Evolutionary conservation across 2,797 vertebrate species (phyloP).

Genomic region (Scleropages formosus): DNA sequence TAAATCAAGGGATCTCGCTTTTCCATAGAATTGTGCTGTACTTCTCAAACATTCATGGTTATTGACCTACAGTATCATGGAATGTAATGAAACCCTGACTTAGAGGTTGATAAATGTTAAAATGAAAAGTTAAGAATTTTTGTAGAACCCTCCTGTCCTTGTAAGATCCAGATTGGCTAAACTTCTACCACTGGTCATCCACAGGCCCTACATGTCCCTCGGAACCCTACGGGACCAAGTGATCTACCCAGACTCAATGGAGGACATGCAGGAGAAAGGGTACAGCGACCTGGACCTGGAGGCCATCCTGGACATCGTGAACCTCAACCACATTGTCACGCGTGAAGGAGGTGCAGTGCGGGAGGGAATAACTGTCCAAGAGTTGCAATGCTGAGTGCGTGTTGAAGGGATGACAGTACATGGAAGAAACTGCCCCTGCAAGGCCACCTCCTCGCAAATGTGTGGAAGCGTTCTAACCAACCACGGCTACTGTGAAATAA

Average conservation of each 20-base stretch:
- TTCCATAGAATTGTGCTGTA: neutral
- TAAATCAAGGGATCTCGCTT: neutral
- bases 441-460: too few species aligned
- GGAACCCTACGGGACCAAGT: constrained; percentile 94
- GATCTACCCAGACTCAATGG: constrained; percentile 91
- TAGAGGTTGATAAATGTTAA: too few species aligned
- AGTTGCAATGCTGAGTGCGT: constrained; percentile 1
- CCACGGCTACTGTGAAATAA: too few species aligned
- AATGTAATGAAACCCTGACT: too few species aligned
- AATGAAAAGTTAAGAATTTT: neutral
- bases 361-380: neutral
- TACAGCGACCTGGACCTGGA: constrained; percentile 84
- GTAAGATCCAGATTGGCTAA: neutral
- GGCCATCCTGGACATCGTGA: constrained; percentile 84
- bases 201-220: constrained; percentile 95
- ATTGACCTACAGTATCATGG: too few species aligned
- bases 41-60: too few species aligned
- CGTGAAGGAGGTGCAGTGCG: constrained; percentile 86
- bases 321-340: constrained; percentile 93
- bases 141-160: neutral
- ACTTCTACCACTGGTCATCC: constrained; percentile 1
- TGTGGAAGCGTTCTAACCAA: too few species aligned
- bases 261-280: constrained; percentile 87
- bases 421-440: too few species aligned
- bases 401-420: too few species aligned